Conservation (phyloP, 1,140 invertebrate species). For the Drosophila kikkawai region DNA sequence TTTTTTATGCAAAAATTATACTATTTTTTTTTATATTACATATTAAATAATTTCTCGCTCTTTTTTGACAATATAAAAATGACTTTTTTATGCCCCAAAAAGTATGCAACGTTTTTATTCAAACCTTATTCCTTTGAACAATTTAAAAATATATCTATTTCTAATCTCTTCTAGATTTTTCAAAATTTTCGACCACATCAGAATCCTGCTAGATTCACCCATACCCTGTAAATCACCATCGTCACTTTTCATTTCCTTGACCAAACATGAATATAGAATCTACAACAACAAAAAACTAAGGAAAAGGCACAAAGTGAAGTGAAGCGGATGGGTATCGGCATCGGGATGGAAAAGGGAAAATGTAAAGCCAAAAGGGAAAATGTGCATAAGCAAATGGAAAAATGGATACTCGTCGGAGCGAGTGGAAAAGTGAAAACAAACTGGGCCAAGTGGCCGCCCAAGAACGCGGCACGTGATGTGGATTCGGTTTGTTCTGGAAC, state of each 20-base stretch:
- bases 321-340: conserved; percentile 6
- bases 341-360: background rate
- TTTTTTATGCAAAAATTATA: too few species aligned
- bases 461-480: conserved; percentile 61
- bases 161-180: too few species aligned
- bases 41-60: too few species aligned
- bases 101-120: too few species aligned
- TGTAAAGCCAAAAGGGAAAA: background rate
- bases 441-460: conserved; percentile 69
- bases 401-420: background rate
- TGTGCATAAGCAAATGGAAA: background rate
- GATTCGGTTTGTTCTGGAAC: background rate
- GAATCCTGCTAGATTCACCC: background rate
- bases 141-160: too few species aligned
- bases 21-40: too few species aligned
- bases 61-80: too few species aligned
- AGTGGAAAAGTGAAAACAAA: conserved; percentile 54
- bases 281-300: background rate
- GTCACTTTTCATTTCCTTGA: conserved; percentile 24
- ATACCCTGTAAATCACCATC: conserved; percentile 9
- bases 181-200: background rate
- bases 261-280: conserved; percentile 36
- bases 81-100: too few species aligned
- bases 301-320: conserved; percentile 3
- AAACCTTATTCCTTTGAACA: too few species aligned